A percentile compares a stretch with the other conserved stretches of the same genome.
Evolutionary conservation across 2,888 invertebrate genomes (phyloP).

Genomic region (Ditula angustiorana): DNA sequence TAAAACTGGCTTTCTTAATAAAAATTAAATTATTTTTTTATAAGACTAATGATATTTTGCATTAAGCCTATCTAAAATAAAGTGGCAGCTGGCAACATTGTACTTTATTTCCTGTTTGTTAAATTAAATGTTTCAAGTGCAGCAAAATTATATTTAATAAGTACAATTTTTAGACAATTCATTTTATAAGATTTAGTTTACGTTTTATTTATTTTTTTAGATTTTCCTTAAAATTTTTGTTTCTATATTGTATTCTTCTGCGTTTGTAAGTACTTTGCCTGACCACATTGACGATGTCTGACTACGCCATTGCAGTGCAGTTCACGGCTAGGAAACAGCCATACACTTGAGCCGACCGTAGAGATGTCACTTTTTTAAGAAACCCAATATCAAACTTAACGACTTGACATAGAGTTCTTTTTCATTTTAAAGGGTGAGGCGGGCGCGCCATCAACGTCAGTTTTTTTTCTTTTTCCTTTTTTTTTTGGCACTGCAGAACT

Average conservation of each 20-base stretch:
- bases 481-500: too few species aligned
- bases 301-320: constrained; percentile 59
- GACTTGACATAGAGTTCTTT: too few species aligned
- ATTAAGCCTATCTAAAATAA: background rate
- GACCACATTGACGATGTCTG: constrained; percentile 17
- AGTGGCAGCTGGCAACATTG: constrained; percentile 4
- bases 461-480: too few species aligned
- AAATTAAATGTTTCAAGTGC: background rate
- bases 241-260: background rate
- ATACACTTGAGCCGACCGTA: too few species aligned
- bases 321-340: too few species aligned
- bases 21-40: background rate
- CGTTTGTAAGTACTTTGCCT: constrained; percentile 20
- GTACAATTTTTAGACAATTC: background rate
- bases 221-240: background rate
- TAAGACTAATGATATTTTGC: background rate
- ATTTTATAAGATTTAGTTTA: background rate
- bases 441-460: too few species aligned
- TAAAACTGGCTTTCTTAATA: background rate
- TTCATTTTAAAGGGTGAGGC: too few species aligned
- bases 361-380: too few species aligned
- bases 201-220: background rate
- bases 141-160: background rate
- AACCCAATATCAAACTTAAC: too few species aligned
- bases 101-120: constrained; percentile 1